Evolutionary conservation across 1,140 invertebrate species (phyloP).

Genomic region (Theocolax elegans): DNA sequence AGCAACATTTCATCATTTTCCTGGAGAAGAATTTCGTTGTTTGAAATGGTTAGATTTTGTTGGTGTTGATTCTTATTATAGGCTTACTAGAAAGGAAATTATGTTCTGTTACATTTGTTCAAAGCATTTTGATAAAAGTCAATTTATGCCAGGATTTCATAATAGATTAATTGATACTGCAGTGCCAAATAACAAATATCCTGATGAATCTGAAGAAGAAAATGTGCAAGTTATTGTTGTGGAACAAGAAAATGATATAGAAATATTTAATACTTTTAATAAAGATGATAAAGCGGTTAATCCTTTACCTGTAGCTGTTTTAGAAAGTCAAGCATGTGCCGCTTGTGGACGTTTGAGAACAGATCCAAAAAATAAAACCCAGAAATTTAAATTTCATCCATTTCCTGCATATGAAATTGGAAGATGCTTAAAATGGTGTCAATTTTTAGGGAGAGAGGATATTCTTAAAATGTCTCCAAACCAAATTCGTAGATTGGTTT

Average conservation of each 20-base stretch:
- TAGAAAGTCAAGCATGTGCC: slow-evolving; percentile 64
- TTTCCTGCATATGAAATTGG: slow-evolving; percentile 66
- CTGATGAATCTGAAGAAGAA: slow-evolving; percentile 45
- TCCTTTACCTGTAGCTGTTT: slow-evolving; percentile 51
- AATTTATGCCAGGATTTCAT: slow-evolving; percentile 58
- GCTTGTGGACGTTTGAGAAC: slow-evolving; percentile 60
- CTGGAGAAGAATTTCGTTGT: slow-evolving; percentile 65
- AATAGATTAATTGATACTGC: slow-evolving; percentile 59
- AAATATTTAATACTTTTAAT: slow-evolving; percentile 27
- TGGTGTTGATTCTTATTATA: slow-evolving; percentile 64
- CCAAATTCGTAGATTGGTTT: slow-evolving; percentile 63
- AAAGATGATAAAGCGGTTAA: slow-evolving; percentile 49
- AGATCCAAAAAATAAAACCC: slow-evolving; percentile 59
- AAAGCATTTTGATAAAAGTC: slow-evolving; percentile 61
- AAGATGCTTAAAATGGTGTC: slow-evolving; percentile 64
- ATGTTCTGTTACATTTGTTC: slow-evolving; percentile 66
- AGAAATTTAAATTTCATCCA: slow-evolving; percentile 65
- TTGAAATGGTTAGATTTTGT: slow-evolving; percentile 66
- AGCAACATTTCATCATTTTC: slow-evolving; percentile 65
- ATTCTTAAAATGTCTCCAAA: slow-evolving; percentile 66
- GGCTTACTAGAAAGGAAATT: slow-evolving; percentile 64
- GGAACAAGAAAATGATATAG: slow-evolving; percentile 29
- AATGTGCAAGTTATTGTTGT: slow-evolving; percentile 39
- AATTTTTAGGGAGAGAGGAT: slow-evolving; percentile 63
- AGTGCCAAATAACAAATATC: slow-evolving; percentile 59